Conservation (phyloP, 2,113 vertebrate genomes). For the Platichthys flesus region DNA sequence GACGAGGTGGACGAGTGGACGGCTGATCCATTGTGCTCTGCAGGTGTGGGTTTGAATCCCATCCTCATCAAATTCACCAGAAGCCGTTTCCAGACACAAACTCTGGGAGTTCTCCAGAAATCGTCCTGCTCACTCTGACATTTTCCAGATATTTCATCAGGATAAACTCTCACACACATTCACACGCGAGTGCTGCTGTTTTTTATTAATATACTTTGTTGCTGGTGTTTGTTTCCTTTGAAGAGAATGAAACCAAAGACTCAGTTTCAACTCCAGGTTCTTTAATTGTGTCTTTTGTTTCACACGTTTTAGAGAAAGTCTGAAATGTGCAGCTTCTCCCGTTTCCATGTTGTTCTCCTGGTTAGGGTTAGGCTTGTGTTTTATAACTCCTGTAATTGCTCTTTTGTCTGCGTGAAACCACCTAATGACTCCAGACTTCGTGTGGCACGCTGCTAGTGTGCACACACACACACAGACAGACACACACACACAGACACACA, state of each 20-base stretch:
- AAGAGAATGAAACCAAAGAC: neutral
- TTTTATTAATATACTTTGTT: too few species aligned
- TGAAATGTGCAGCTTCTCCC: slow-evolving; percentile 6
- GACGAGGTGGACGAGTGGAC: too few species aligned
- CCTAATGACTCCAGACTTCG: slow-evolving; percentile 64
- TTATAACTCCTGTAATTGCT: slow-evolving; percentile 66
- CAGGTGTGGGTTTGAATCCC: too few species aligned
- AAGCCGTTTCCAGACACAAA: too few species aligned
- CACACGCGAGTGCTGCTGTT: too few species aligned
- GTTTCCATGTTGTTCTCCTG: neutral
- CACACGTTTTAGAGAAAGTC: slow-evolving; percentile 23
- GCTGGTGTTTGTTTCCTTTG: too few species aligned
- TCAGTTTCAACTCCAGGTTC: neutral
- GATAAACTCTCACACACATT: too few species aligned
- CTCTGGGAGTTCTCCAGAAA: neutral
- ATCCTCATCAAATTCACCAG: too few species aligned
- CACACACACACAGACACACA: slow-evolving; percentile 24
- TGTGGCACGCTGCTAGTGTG: slow-evolving; percentile 50
- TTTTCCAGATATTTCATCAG: too few species aligned
- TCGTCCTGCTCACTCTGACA: neutral
- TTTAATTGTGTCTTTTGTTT: slow-evolving; percentile 1
- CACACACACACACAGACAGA: slow-evolving; percentile 10
- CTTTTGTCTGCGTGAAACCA: slow-evolving; percentile 55
- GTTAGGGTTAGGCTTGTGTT: neutral
- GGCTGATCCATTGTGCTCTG: too few species aligned